Base-by-base conservation (phyloP, 2,888 invertebrate species). In the Pristionchus mayeri region DNA sequence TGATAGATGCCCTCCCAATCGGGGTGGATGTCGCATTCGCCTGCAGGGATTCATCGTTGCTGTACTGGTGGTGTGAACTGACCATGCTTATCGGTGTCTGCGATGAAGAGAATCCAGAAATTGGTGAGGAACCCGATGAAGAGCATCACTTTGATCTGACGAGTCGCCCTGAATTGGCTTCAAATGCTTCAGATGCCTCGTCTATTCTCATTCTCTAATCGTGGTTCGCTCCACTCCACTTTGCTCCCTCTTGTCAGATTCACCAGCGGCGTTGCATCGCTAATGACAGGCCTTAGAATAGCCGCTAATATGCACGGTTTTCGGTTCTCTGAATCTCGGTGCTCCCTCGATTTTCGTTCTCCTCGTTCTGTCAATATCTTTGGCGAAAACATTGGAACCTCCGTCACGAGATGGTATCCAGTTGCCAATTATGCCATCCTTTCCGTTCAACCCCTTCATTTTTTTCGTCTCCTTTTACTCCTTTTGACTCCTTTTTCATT, bases 51-150 rank as follows among this genome's bases (percentile, higher is more conserved):
- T 16, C 54, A 54, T 54, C 54, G 21, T 44, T 44, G 13, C 13
- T 44, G 44, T 44, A 54, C 54, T 21, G 30, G 54, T 21, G 21
- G 21, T n/a, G 13, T 9, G 21, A 9, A 40, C 54, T 44, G 3
- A 27, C 80, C 80, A 3, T 86, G 84, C 13, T 86, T 83, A 84
- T 88, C 88, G 34, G 90, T 86, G 21, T 90, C 88, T 11, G 91
- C 91, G 21, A 91, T 90, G 34, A 90, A 86, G 0, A 91, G 87
- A 60, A 91, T 91, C 91, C 91, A 91, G 34, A 88, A 84, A 82
- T 91, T 91, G 88, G 88, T 89, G n/a, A 90, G 71, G 86, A 89
- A 87, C 7, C 90, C 88, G 34, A 90, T 85, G 7, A 81, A 78
- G 34, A 91, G 85, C 37, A 91, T 86, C 13, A 88, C 85, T 34